A percentile compares a stretch with the other conserved stretches of the same genome.
Conservation (phyloP, 1,140 invertebrate species). For the Heliconius himera region DNA sequence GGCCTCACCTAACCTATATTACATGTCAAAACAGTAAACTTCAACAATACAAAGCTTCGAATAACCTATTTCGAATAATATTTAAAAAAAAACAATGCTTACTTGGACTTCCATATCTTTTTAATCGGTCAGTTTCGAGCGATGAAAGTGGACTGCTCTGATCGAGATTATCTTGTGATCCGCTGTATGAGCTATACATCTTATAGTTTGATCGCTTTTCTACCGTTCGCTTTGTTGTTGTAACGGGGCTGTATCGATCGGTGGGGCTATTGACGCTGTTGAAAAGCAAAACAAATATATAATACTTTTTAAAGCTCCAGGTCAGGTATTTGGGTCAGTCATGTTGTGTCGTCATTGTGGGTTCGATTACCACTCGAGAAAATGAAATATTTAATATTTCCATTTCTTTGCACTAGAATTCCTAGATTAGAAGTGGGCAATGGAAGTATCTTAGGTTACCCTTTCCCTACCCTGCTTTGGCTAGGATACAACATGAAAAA, state of each 20-base stretch:
- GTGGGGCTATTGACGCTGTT: constrained; percentile 70
- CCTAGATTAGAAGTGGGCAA: too few relatives aligned
- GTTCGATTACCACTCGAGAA: too few relatives aligned
- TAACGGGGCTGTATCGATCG: constrained; percentile 73
- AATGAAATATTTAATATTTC: too few relatives aligned
- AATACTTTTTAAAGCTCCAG: not conserved
- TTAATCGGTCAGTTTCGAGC: constrained; percentile 61
- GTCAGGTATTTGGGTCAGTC: too few relatives aligned
- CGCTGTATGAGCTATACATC: constrained; percentile 72
- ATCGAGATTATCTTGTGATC: constrained; percentile 72
- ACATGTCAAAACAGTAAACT: constrained; percentile 3
- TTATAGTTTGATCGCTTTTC: constrained; percentile 76
- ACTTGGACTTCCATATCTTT: constrained; percentile 75
- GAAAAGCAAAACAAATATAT: not conserved
- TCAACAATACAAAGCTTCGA: not conserved
- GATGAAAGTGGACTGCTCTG: constrained; percentile 68
- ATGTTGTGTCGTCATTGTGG: too few relatives aligned
- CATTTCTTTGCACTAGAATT: too few relatives aligned
- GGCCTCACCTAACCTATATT: too few relatives aligned
- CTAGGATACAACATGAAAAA: too few relatives aligned
- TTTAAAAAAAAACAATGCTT: constrained; percentile 35
- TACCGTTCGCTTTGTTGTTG: constrained; percentile 69
- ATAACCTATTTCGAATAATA: not conserved
- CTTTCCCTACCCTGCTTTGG: too few relatives aligned
- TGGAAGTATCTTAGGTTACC: too few relatives aligned